Evolutionary conservation across 2,888 invertebrate genomes (phyloP), one percentile per base, ranked within the genome.

Genomic region (Neria commutata): DNA sequence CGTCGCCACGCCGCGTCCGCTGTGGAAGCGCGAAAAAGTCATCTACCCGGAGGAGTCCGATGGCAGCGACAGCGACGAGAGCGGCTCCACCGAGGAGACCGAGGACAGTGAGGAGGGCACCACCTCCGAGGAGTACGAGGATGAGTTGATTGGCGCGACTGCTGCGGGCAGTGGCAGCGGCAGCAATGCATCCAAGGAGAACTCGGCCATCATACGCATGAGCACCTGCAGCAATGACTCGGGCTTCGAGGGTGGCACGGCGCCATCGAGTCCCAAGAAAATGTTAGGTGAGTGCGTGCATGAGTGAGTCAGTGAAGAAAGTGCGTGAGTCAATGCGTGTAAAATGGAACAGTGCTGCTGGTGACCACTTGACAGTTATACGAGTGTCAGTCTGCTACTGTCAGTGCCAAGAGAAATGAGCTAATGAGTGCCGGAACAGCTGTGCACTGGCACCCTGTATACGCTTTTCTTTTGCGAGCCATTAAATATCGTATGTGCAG

Each of bases 151-250:
- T 46, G 62, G 62, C 45, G 48, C 59, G 4, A 46, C 59, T 6
- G 50, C 65, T 24, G 40, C 48, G 23, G 40, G 47, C 34, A 50
- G 50, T 45, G 53, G 42, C 51, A 47, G 56, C 29, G 58, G 54
- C 64, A 58, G 59, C 62, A 29, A 70, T 46, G 60, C 66, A 25
- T 75, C 73, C 21, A 75, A 65, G 46, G 60, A 64, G 40, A 64
- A 63, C 56, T 62, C 76, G n/a, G 67, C 78, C 16, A 77, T 79
- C 49, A 85, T 86, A 68, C 85, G 86, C 71, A 84, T 86, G 81
- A 84, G 88, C 74, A 91, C 91, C 62, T 90, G 91, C 72, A 92
- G 92, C 71, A 91, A 90, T 81, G 92, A 92, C 83, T 92, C 92
- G 59, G 92, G 92, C 67, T 91, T 92, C 81, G 91, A 91, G 79